Evolutionary conservation across 2,797 vertebrate genomes (phyloP), one percentile per base, ranked within the genome.

Genomic region (Esox masquinongy): DNA sequence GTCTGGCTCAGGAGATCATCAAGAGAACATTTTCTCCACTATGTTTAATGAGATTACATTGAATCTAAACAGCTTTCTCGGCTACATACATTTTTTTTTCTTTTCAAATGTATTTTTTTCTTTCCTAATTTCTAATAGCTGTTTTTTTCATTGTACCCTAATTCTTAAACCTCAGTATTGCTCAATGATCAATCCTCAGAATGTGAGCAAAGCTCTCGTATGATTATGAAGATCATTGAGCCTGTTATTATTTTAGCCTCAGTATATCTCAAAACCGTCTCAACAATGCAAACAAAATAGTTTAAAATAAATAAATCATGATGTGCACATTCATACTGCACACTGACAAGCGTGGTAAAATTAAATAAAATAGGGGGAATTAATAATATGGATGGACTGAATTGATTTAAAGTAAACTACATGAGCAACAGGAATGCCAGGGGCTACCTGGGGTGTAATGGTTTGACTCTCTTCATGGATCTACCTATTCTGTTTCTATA

Each of bases 301-400:
- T 77, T 63, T 72, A 29, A 75, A 79, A 80, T 82, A 49, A 75
- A 84, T 84, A 71, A 76, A 79, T 81, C 81, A 81, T 79, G 34
- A 82, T 89, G 79, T 82, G 47, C 63, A 69, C 26, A 53, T 56
- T 63, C 88, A 82, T 61, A 85, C 4, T 36, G 17, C 19, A 72
- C 88, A 90, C 84, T 77, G 72, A 77, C 80, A 83, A 90, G 81
- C 83, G 49, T 72, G 77, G 83, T 72, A 82, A 83, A 87, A 11
- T 11, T 1, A 47, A 47, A 47, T 12, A 2, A 7, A 47, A 47
- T 47, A 5, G 43, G 12, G 6, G 43, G 43, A 87, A 86, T 72
- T 84, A 86, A 56, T 79, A 80, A 72, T 68, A 29, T 72, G 59
- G 68, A 69, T 14, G 24, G 79, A 70, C 51, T 12, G 76, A 29